A percentile compares a stretch with the other conserved stretches of the same genome.
Evolutionary conservation across 2,797 vertebrate species (phyloP).

Genomic region (Spinus pinus): DNA sequence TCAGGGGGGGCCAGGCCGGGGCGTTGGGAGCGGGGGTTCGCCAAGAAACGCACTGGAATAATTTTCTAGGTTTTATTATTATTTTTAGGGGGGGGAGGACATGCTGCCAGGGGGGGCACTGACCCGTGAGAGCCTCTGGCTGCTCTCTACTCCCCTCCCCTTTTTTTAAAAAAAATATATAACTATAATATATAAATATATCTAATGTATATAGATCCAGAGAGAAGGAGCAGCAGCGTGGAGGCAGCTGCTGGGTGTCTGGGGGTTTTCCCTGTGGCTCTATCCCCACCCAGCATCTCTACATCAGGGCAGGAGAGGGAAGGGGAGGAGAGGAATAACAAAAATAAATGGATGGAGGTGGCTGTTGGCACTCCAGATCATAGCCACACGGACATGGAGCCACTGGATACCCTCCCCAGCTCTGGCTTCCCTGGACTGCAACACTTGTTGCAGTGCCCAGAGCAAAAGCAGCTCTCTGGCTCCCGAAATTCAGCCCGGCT

Average conservation of each 20-base stretch:
- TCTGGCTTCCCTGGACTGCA: not conserved
- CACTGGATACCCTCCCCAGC: not conserved
- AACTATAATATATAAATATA: constrained; percentile 81
- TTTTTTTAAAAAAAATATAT: constrained; percentile 70
- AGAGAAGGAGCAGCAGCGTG: constrained; percentile 24
- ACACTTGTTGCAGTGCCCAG: not conserved
- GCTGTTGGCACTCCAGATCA: not conserved
- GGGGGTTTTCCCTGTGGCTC: not conserved
- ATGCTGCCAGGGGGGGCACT: not conserved
- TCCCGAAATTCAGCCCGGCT: not conserved
- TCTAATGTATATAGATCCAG: constrained; percentile 68
- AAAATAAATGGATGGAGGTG: not conserved
- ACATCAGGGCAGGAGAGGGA: not conserved
- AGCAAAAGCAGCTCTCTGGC: not conserved
- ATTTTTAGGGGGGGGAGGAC: not conserved
- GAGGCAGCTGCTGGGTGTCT: not conserved
- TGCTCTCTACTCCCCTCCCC: not conserved
- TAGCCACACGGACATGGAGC: accelerated
- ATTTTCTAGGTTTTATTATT: not conserved
- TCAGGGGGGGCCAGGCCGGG: not conserved
- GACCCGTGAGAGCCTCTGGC: not conserved
- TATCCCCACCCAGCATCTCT: not conserved
- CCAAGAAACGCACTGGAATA: not conserved
- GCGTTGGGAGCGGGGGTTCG: not conserved
- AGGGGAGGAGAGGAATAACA: not conserved